phyloP scores from a whole-genome alignment of 2,113 vertebrate species.

The Leuciscus idus region DNA sequence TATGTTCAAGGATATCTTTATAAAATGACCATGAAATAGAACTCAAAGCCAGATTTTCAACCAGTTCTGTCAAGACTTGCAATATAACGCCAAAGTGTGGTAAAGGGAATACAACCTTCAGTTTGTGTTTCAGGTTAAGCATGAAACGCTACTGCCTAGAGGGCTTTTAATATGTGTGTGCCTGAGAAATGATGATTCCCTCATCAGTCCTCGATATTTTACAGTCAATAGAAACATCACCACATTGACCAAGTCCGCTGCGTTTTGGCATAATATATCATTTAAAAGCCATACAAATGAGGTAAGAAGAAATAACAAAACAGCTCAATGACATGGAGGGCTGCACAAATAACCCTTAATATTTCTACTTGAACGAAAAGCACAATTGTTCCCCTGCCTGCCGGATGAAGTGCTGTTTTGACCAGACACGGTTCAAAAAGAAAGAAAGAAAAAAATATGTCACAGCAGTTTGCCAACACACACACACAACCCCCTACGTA shows the following conservation, averaged over 20 bases:
- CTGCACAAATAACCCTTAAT: conserved; percentile 55
- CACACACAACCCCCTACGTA: background rate
- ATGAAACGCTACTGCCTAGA: conserved; percentile 46
- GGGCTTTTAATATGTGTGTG: conserved; percentile 48
- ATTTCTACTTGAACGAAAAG: conserved; percentile 51
- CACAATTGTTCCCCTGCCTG: conserved; percentile 60
- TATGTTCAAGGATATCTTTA: conserved; percentile 60
- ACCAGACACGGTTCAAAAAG: conserved; percentile 59
- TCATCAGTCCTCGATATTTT: conserved; percentile 36
- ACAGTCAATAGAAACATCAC: conserved; percentile 61
- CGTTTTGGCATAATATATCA: conserved; percentile 58
- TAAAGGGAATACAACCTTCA: conserved; percentile 52
- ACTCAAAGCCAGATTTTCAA: conserved; percentile 17
- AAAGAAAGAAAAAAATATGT: conserved; percentile 23
- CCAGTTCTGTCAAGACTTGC: conserved; percentile 8
- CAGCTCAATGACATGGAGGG: conserved; percentile 55
- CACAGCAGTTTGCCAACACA: conserved; percentile 23
- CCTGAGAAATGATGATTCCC: conserved; percentile 50
- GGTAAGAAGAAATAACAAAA: conserved; percentile 49
- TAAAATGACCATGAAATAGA: conserved; percentile 21
- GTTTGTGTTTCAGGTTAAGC: conserved; percentile 44
- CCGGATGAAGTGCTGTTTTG: conserved; percentile 55
- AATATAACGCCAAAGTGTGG: conserved; percentile 24
- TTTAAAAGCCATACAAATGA: conserved; percentile 60
- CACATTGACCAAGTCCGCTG: conserved; percentile 46